Conservation (phyloP, 2,113 vertebrate genomes). For the Dicaeum eximium region DNA sequence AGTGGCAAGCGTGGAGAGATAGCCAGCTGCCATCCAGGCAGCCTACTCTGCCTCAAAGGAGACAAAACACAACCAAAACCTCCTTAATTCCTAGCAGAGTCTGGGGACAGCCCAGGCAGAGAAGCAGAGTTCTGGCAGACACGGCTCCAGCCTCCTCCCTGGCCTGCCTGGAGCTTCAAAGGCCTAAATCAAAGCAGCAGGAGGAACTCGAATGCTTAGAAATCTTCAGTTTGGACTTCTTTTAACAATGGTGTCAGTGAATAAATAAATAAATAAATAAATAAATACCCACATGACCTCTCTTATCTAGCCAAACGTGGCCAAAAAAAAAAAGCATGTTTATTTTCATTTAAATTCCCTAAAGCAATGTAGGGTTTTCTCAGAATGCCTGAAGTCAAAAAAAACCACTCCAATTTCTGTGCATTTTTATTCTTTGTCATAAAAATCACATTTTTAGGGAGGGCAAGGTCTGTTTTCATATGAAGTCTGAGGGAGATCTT, state of each 20-base stretch:
- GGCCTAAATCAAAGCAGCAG: background rate
- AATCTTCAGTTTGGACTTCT: background rate
- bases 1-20: background rate
- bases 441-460: background rate
- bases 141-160: accelerated
- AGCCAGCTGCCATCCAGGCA: background rate
- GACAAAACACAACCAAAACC: background rate
- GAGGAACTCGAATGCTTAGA: background rate
- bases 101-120: background rate
- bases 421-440: background rate
- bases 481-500: background rate
- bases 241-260: background rate
- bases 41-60: background rate
- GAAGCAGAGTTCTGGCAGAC: background rate
- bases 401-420: background rate
- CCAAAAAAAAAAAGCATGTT: background rate
- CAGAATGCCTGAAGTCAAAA: background rate
- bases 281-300: background rate
- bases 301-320: background rate
- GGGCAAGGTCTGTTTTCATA: background rate
- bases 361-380: background rate
- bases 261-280: background rate
- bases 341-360: background rate
- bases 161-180: background rate
- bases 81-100: background rate